Conservation (phyloP, 2,888 invertebrate species). For the Agrotis exclamationis region DNA sequence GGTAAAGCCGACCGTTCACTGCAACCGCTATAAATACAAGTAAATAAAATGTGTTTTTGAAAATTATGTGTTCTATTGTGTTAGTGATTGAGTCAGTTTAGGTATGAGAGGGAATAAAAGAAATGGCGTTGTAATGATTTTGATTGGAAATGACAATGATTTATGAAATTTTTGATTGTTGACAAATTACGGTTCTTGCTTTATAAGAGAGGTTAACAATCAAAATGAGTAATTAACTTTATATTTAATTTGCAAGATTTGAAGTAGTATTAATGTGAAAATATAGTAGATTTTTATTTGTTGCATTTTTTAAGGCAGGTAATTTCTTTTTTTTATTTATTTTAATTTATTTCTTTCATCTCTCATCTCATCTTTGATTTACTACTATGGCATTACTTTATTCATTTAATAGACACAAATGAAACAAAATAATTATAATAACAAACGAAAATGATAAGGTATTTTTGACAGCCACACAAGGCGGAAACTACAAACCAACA, state of each 20-base stretch:
- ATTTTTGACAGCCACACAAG: background rate
- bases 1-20: constrained; percentile 64
- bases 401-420: background rate
- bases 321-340: no score
- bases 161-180: background rate
- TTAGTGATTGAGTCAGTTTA: constrained; percentile 13
- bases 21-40: constrained; percentile 58
- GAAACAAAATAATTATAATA: background rate
- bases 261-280: no score
- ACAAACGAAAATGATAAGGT: background rate
- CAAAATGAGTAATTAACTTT: background rate
- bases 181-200: no score
- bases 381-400: no score
- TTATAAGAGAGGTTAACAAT: background rate
- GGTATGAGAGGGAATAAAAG: background rate
- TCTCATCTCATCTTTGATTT: no score
- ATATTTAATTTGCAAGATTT: no score
- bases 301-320: no score
- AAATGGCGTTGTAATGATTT: background rate
- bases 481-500: background rate
- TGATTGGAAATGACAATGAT: background rate
- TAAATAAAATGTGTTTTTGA: constrained; percentile 58
- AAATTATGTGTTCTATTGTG: constrained; percentile 38
- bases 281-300: no score
- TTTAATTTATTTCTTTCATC: no score